Conservation (phyloP, 30 jellyfish, hydroid and myxozoan genomes). For the Hydractinia echinata region DNA sequence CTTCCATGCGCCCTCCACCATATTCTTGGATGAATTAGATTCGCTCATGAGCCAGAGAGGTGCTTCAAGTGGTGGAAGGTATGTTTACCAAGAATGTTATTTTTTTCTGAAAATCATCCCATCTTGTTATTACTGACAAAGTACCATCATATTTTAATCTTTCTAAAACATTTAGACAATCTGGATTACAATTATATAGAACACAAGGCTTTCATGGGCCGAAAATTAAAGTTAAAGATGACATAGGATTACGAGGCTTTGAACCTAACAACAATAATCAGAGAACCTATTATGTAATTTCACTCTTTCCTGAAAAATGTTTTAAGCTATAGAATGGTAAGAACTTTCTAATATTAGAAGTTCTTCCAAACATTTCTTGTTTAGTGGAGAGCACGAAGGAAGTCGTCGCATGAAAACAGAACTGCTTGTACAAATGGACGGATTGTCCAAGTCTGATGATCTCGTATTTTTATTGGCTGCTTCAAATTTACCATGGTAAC, state of each 20-base stretch:
- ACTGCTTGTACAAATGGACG: slow-evolving; percentile 90
- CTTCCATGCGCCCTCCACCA: slow-evolving; percentile 94
- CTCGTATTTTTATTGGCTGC: slow-evolving; percentile 91
- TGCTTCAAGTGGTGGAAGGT: slow-evolving; percentile 79
- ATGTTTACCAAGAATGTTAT: not conserved
- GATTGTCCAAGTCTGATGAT: slow-evolving; percentile 82
- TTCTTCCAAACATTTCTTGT: not conserved
- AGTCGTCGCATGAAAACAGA: slow-evolving; percentile 96
- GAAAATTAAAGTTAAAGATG: too few relatives aligned
- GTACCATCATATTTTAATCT: not conserved
- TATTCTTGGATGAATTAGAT: slow-evolving; percentile 83
- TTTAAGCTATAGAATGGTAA: too few relatives aligned
- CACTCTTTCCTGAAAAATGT: too few relatives aligned
- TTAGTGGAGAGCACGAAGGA: slow-evolving; percentile 95
- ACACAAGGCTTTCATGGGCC: too few relatives aligned
- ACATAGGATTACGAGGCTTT: too few relatives aligned
- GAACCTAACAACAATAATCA: too few relatives aligned
- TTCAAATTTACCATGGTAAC: slow-evolving; percentile 87
- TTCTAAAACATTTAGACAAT: too few relatives aligned
- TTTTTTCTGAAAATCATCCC: too few relatives aligned
- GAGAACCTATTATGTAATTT: too few relatives aligned
- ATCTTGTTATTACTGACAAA: not conserved
- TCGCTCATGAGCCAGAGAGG: slow-evolving; percentile 95
- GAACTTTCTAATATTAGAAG: too few relatives aligned
- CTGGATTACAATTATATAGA: too few relatives aligned